phyloP scores from a whole-genome alignment of 2,113 vertebrate species.

The Hippopotamus amphibius region DNA sequence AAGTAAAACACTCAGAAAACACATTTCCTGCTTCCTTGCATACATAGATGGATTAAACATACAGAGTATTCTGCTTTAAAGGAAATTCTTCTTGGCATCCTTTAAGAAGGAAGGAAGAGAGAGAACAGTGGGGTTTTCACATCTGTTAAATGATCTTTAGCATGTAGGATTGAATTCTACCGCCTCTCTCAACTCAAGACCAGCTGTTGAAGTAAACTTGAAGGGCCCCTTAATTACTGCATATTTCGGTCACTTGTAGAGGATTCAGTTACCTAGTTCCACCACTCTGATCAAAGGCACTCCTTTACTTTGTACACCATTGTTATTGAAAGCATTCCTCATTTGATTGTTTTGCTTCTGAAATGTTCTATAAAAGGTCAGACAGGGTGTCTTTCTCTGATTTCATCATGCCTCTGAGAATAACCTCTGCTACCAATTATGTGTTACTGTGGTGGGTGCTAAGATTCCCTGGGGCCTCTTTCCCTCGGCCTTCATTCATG shows the following conservation, averaged over 20 bases:
- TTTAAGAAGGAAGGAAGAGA: background rate
- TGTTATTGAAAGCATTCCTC: slow-evolving; percentile 77
- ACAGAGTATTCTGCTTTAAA: slow-evolving; percentile 42
- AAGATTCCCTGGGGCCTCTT: background rate
- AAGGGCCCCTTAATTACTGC: slow-evolving; percentile 65
- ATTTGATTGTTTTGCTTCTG: slow-evolving; percentile 73
- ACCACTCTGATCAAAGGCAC: slow-evolving; percentile 74
- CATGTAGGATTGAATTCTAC: slow-evolving; percentile 60
- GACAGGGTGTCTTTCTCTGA: slow-evolving; percentile 53
- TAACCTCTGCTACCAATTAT: slow-evolving; percentile 47
- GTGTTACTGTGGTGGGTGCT: background rate
- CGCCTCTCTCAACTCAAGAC: slow-evolving; percentile 57
- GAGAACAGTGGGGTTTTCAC: slow-evolving; percentile 44
- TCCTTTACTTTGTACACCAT: slow-evolving; percentile 34
- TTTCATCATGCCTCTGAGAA: slow-evolving; percentile 40
- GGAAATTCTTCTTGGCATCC: slow-evolving; percentile 62
- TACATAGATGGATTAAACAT: slow-evolving; percentile 36
- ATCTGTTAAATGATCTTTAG: slow-evolving; percentile 75
- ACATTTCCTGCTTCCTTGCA: background rate
- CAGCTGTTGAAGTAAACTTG: slow-evolving; percentile 67
- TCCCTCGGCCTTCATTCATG: background rate
- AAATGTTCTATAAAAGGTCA: slow-evolving; percentile 61
- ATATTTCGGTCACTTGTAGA: slow-evolving; percentile 59
- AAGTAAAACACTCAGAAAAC: slow-evolving; percentile 31
- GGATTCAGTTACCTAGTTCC: slow-evolving; percentile 68